Evolutionary conservation across 1,140 invertebrate species (phyloP).

Genomic region (Drosophila elegans): DNA sequence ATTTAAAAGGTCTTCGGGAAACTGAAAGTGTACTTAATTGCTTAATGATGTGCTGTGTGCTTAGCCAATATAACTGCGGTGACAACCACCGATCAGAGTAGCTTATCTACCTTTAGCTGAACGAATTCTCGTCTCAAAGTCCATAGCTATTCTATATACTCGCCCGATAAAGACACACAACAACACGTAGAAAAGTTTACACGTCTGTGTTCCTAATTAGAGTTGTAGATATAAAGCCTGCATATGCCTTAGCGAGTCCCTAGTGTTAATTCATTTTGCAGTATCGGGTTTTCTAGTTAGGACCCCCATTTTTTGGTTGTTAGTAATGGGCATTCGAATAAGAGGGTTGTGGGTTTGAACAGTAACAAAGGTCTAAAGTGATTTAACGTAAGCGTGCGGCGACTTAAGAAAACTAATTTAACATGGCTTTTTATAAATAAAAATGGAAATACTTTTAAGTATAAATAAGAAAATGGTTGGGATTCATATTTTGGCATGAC

Average conservation of each 20-base stretch:
- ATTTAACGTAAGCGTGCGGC: constrained; percentile 16
- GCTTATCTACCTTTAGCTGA: constrained; percentile 25
- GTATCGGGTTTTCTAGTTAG: constrained; percentile 7
- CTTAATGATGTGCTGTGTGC: constrained; percentile 78
- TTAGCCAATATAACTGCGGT: constrained; percentile 27
- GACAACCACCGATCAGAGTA: constrained; percentile 10
- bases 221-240: constrained; percentile 31
- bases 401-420: constrained; percentile 13
- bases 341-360: constrained; percentile 47
- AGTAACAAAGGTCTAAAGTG: constrained; percentile 16
- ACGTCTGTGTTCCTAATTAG: constrained; percentile 68
- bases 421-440: constrained; percentile 31
- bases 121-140: constrained; percentile 20
- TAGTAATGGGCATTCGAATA: constrained; percentile 19
- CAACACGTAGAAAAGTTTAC: constrained; percentile 32
- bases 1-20: constrained; percentile 37
- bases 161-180: constrained; percentile 22
- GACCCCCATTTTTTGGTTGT: constrained; percentile 5
- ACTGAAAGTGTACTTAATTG: constrained; percentile 78
- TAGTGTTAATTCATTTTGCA: constrained; percentile 29
- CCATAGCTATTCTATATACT: constrained; percentile 26
- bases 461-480: constrained; percentile 8
- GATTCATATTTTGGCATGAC: constrained; percentile 41
- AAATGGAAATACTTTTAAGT: constrained; percentile 4
- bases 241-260: constrained; percentile 45